Percentiles rank a stretch among this genome's conserved stretches.
These are phyloP conservation scores for Hermaeophaga mercurialis DNA, from an alignment of 2,888 invertebrate genomes.

Conservation along the genomic window DNA sequence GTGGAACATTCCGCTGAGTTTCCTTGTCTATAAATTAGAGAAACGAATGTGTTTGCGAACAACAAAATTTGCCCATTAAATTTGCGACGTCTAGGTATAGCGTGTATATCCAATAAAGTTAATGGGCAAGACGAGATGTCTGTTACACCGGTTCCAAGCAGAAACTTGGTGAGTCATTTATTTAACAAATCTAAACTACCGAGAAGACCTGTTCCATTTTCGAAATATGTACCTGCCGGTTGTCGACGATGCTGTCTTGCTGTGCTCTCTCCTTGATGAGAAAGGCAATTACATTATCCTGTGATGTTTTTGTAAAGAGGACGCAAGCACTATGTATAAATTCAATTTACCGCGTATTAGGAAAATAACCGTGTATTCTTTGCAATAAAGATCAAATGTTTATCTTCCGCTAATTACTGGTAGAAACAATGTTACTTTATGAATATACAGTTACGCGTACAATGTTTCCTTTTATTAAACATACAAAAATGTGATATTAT, in stretches of 20 bases:
- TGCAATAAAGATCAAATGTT: slow-evolving; percentile 5
- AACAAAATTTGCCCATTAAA: slow-evolving; percentile 28
- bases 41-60: slow-evolving; percentile 29
- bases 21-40: slow-evolving; percentile 23
- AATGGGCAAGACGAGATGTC: slow-evolving; percentile 45
- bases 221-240: slow-evolving; percentile 36
- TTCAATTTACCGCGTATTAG: slow-evolving; percentile 27
- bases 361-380: slow-evolving; percentile 16
- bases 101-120: slow-evolving; percentile 47
- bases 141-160: slow-evolving; percentile 34
- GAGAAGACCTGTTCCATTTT: slow-evolving; percentile 38
- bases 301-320: slow-evolving; percentile 26
- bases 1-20: slow-evolving; percentile 10
- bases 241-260: slow-evolving; percentile 17
- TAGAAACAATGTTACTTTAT: background rate
- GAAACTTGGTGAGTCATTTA: slow-evolving; percentile 36
- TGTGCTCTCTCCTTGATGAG: slow-evolving; percentile 45
- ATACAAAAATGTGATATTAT: too few species aligned
- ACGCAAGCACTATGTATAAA: slow-evolving; percentile 20
- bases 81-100: slow-evolving; percentile 23
- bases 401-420: slow-evolving; percentile 11
- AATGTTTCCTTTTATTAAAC: background rate
- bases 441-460: background rate
- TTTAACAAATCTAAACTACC: slow-evolving; percentile 31
- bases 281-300: slow-evolving; percentile 46